A percentile compares a stretch with the other conserved stretches of the same genome.
phyloP scores from a whole-genome alignment of 2,113 vertebrate genomes.

The Poeciliopsis retropinna region DNA sequence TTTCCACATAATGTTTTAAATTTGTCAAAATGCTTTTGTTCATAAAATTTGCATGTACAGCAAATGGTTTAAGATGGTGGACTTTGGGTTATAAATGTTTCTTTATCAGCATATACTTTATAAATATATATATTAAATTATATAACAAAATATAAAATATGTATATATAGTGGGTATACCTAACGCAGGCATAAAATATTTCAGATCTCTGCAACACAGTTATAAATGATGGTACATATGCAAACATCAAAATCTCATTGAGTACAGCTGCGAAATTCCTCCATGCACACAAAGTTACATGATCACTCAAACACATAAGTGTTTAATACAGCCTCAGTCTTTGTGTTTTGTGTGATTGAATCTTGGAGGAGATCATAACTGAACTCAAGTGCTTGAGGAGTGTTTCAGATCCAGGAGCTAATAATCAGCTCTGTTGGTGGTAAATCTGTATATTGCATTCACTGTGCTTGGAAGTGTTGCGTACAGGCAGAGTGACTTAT shows the following conservation, averaged over 20 bases:
- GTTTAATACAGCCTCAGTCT: background rate
- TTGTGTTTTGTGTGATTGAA: background rate
- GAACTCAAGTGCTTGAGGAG: background rate
- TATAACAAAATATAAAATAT: too few relatives aligned
- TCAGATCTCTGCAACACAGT: too few relatives aligned
- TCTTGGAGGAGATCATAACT: background rate
- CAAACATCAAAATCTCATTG: background rate
- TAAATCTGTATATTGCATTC: constrained; percentile 19
- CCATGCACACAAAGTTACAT: background rate
- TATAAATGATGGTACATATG: too few relatives aligned
- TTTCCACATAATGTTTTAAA: too few relatives aligned
- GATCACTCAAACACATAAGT: background rate
- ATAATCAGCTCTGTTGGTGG: constrained; percentile 10
- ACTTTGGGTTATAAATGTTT: too few relatives aligned
- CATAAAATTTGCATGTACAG: too few relatives aligned
- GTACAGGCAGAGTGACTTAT: background rate
- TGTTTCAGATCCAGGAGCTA: constrained; percentile 18
- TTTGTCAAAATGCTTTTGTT: too few relatives aligned
- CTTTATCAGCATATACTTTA: too few relatives aligned
- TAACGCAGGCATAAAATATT: too few relatives aligned
- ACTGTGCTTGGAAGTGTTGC: constrained; percentile 24
- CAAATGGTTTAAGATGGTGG: too few relatives aligned
- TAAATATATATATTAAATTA: too few relatives aligned
- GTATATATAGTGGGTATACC: too few relatives aligned
- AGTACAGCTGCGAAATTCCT: background rate